These are phyloP conservation scores for Ormyrus labotus DNA, from an alignment of 2,888 invertebrate species.

Conservation along the genomic window DNA sequence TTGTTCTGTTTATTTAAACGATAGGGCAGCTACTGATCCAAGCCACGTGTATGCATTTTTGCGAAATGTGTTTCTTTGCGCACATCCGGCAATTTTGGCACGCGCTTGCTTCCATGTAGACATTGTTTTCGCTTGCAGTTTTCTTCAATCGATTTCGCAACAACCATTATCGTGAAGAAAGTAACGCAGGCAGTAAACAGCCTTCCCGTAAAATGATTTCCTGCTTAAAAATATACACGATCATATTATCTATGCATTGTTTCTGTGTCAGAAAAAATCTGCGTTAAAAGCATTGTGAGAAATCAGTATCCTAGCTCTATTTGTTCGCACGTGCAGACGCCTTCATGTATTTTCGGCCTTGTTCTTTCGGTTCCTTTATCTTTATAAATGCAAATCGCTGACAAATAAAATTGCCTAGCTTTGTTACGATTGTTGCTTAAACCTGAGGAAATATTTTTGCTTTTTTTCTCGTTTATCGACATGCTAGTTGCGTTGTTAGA, in stretches of 20 bases:
- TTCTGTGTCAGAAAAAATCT: neutral
- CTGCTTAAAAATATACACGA: conserved; percentile 40
- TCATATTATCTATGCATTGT: conserved; percentile 1
- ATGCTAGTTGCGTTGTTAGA: conserved; percentile 46
- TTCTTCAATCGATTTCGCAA: conserved; percentile 1
- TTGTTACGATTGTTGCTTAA: conserved; percentile 26
- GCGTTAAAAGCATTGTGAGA: conserved; percentile 23
- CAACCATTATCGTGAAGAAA: conserved; percentile 32
- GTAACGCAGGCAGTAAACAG: conserved; percentile 47
- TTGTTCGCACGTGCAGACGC: neutral
- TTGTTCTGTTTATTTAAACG: conserved; percentile 6
- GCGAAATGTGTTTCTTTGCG: neutral
- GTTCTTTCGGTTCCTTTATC: neutral
- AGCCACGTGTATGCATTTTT: conserved; percentile 3
- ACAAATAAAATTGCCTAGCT: conserved; percentile 49
- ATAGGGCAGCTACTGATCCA: conserved; percentile 32
- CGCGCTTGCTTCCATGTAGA: conserved; percentile 40
- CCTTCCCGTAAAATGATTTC: conserved; percentile 29
- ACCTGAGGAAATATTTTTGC: conserved; percentile 25
- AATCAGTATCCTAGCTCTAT: conserved; percentile 15
- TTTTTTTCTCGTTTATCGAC: conserved; percentile 21
- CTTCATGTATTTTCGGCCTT: neutral
- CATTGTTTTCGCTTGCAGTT: neutral
- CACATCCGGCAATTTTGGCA: conserved; percentile 46
- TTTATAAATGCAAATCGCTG: conserved; percentile 47